Percentiles rank a stretch among this genome's conserved stretches.
Evolutionary conservation across 2,888 invertebrate species (phyloP).

Genomic region (Cecidostiba fungosa): DNA sequence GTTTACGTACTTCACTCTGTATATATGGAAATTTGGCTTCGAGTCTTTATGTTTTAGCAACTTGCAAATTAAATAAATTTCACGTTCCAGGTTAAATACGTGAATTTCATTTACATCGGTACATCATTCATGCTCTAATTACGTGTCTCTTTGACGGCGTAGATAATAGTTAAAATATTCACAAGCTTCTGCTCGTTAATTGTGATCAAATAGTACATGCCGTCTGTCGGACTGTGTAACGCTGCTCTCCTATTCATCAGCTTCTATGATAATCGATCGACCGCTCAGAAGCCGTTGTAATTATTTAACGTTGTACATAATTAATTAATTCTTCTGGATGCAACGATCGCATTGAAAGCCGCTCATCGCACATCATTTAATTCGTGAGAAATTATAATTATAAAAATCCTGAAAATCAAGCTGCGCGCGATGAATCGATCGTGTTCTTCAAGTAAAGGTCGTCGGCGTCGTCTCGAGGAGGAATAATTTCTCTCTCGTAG

Average conservation of each 20-base stretch:
- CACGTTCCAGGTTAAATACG: neutral
- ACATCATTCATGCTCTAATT: neutral
- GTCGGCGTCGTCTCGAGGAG: conserved; percentile 26
- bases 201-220: neutral
- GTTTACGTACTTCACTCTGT: neutral
- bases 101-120: neutral
- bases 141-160: neutral
- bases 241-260: neutral
- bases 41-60: too few relatives aligned
- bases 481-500: conserved; percentile 29
- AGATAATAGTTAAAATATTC: neutral
- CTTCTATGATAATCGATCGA: neutral
- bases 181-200: neutral
- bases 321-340: too few relatives aligned
- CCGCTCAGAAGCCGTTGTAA: neutral
- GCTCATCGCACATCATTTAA: too few relatives aligned
- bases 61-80: neutral
- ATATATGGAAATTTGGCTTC: neutral
- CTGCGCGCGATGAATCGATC: neutral
- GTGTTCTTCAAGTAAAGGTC: neutral
- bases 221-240: neutral
- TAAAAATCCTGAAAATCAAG: neutral
- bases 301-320: too few relatives aligned
- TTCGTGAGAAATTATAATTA: too few relatives aligned
- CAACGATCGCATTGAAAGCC: too few relatives aligned